Evolutionary conservation across 1,140 invertebrate species (phyloP).

Genomic region (Hylaeus volcanicus): DNA sequence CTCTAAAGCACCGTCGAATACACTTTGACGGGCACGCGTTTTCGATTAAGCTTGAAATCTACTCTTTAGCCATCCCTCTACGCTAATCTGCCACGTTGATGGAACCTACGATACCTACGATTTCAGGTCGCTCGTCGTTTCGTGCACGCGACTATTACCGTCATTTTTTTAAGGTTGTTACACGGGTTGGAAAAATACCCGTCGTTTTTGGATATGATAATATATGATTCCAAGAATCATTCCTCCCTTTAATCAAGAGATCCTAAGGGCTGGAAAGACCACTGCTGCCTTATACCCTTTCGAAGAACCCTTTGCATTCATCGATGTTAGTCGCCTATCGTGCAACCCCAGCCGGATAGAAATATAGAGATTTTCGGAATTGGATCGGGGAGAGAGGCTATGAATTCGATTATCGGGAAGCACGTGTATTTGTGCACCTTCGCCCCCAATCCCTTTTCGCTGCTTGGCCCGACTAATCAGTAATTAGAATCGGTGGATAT

Average conservation of each 20-base stretch:
- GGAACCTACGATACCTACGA: background rate
- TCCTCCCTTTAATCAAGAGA: no score
- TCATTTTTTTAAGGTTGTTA: no score
- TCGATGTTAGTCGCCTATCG: no score
- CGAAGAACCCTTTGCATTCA: no score
- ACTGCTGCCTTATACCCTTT: no score
- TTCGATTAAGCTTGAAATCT: slow-evolving; percentile 52
- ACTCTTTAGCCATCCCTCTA: slow-evolving; percentile 17
- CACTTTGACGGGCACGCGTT: slow-evolving; percentile 55
- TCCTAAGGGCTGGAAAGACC: no score
- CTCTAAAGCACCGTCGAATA: slow-evolving; percentile 44
- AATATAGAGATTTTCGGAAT: slow-evolving; percentile 30
- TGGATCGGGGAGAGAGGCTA: slow-evolving; percentile 12
- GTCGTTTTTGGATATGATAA: no score
- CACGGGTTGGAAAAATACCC: no score
- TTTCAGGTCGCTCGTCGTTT: background rate
- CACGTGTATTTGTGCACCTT: slow-evolving; percentile 17
- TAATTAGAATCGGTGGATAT: slow-evolving; percentile 70
- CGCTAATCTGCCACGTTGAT: slow-evolving; percentile 1
- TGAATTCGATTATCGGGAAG: slow-evolving; percentile 37
- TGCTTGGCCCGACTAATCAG: slow-evolving; percentile 62
- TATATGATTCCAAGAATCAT: no score
- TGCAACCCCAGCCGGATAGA: background rate
- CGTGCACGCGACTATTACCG: background rate
- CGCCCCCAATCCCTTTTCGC: slow-evolving; percentile 49